Base-by-base conservation (phyloP, 2,888 invertebrate genomes). In the Xestobium rufovillosum region DNA sequence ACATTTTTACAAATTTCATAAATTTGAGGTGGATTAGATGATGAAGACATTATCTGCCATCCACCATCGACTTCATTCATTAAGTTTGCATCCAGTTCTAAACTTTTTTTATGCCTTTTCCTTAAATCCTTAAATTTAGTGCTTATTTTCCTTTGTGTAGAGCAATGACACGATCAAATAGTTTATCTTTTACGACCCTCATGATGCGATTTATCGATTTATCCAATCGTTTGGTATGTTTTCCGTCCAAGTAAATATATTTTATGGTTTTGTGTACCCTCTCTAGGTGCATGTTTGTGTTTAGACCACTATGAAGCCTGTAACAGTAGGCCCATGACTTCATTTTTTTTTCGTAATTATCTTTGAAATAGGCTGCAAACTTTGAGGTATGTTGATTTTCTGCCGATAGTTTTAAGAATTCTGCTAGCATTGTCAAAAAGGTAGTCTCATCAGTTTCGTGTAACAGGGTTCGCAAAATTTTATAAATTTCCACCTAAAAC, bases 91-190 rank as follows among this genome's bases (percentile, higher is more conserved):
- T 41, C 25, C 11, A 43, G 12, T 6, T 14, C n/a, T n/a, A 10
- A 2, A 31, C 33, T 39, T 19, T 28, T 33, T 34, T 42, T 38
- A 29, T 44, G 44, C 3, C 38, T 17, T n/a, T 3, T 12, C 14
- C 43, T 12, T 14, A 42, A 14, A 2, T 34, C 38, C 29, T 33
- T 38, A 3, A 43, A 12, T 35, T 50, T 46, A 9, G 32, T 41
- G 14, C 33, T 32, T 25, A 49, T 41, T 51, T 53, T 10, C 51
- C 51, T 42, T 49, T 50, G 16, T 48, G 29, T 17, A 44, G 13
- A n/a, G 34, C 31, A 10, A 26, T 26, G 12, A 26, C 10, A 11
- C 38, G 27, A 10, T 48, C 42, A 33, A 51, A 49, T 4, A 52
- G 15, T 27, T 46, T 49, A 27, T 53, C 47, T 27, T 45, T 32